These are phyloP conservation scores for Eulemur macaco DNA, from an alignment of 2,113 vertebrate genomes.

Conservation along the genomic window DNA sequence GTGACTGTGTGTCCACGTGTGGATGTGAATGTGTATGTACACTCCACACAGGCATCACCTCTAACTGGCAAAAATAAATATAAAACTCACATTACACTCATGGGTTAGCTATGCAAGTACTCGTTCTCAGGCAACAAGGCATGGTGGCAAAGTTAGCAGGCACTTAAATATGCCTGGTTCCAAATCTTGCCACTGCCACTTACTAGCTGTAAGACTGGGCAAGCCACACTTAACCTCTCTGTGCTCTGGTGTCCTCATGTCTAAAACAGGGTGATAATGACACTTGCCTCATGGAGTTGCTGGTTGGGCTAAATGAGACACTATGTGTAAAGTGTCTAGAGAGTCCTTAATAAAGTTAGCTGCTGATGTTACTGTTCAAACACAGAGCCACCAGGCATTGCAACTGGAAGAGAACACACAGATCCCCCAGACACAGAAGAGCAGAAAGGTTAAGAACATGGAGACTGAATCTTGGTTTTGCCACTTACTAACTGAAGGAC, in stretches of 20 bases:
- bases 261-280: background rate
- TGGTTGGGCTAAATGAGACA: background rate
- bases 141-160: background rate
- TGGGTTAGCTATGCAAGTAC: background rate
- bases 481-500: background rate
- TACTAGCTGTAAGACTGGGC: background rate
- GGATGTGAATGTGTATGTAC: too few relatives aligned
- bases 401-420: background rate
- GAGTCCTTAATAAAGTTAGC: background rate
- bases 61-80: background rate
- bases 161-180: background rate
- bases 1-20: background rate
- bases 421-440: background rate
- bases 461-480: background rate
- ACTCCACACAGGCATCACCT: background rate
- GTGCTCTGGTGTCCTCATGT: background rate
- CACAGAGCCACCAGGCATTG: background rate
- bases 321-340: too few relatives aligned
- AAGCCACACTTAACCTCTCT: background rate
- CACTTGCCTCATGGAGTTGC: background rate
- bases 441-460: background rate
- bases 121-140: background rate
- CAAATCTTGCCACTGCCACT: background rate
- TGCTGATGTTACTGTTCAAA: background rate
- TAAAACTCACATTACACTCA: background rate